Percentiles rank a stretch among this genome's conserved stretches.
Evolutionary conservation across 2,797 vertebrate species (phyloP).

Genomic region (Pterois miles): DNA sequence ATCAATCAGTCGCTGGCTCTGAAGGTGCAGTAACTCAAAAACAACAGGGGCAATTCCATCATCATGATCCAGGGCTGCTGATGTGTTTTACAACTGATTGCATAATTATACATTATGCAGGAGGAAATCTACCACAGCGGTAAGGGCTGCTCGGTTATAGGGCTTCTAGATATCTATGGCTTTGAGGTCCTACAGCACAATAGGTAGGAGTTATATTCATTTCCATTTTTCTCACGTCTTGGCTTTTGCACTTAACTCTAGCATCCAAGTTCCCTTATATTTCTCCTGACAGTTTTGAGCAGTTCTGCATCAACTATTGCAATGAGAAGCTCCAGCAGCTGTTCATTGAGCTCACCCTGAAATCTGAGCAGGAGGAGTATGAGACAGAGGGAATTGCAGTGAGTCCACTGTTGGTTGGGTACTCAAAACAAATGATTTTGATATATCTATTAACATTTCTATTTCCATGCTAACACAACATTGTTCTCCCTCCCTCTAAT

Average conservation of each 20-base stretch:
- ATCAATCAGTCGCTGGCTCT: conserved; percentile 92
- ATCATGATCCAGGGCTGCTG: neutral
- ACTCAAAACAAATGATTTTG: neutral
- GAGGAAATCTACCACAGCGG: conserved; percentile 87
- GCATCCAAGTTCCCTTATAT: neutral
- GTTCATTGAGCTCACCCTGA: conserved; percentile 93
- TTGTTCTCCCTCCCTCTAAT: neutral
- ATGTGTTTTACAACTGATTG: neutral
- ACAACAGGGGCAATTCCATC: neutral
- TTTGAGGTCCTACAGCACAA: conserved; percentile 98
- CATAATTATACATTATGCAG: conserved; percentile 72
- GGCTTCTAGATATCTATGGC: conserved; percentile 96
- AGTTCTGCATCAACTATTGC: conserved; percentile 99
- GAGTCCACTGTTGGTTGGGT: conserved; percentile 55
- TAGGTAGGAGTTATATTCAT: conserved; percentile 80
- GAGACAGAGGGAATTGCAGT: conserved; percentile 93
- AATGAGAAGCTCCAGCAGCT: conserved; percentile 98
- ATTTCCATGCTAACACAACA: neutral
- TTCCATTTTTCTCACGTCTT: neutral
- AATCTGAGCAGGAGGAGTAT: conserved; percentile 96
- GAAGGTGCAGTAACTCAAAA: conserved; percentile 81
- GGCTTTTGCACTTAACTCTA: neutral
- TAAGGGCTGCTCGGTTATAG: conserved; percentile 90
- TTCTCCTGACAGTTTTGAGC: conserved; percentile 89
- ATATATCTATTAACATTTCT: neutral